phyloP scores from a whole-genome alignment of 2,888 invertebrate genomes.

The Folsomia candida region DNA sequence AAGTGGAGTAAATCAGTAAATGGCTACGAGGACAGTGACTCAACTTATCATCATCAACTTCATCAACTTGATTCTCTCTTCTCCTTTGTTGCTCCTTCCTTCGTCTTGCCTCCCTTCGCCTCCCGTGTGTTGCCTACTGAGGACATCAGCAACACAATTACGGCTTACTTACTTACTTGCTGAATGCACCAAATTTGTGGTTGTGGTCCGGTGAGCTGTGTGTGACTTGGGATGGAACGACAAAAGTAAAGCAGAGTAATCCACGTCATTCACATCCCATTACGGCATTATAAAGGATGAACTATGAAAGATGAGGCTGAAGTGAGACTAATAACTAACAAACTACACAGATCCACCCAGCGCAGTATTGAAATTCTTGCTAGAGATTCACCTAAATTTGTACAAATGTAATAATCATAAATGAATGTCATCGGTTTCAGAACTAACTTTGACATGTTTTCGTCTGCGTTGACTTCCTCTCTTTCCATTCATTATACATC shows the following conservation, averaged over 20 bases:
- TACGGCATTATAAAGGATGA: background rate
- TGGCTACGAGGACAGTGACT: slow-evolving; percentile 4
- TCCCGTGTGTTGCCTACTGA: too few species aligned
- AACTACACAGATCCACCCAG: too few species aligned
- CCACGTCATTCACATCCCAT: background rate
- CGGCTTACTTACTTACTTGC: too few species aligned
- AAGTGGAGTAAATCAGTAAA: background rate
- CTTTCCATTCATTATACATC: background rate
- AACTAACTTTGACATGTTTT: too few species aligned
- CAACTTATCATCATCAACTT: slow-evolving; percentile 17
- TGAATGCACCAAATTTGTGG: background rate
- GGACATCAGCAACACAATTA: background rate
- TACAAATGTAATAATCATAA: slow-evolving; percentile 19
- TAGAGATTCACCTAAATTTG: slow-evolving; percentile 8
- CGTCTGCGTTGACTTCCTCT: background rate
- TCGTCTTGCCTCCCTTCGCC: too few species aligned
- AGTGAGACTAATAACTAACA: slow-evolving; percentile 15
- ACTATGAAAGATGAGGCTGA: background rate
- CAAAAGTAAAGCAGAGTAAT: background rate
- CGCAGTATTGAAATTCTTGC: slow-evolving; percentile 9
- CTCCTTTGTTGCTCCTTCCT: background rate
- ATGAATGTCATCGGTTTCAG: slow-evolving; percentile 14
- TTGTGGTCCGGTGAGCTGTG: too few species aligned
- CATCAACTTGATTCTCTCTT: background rate
- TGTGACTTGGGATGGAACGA: too few species aligned